Base-by-base conservation (phyloP, 2,113 vertebrate genomes). In the Pterocles orientalis region DNA sequence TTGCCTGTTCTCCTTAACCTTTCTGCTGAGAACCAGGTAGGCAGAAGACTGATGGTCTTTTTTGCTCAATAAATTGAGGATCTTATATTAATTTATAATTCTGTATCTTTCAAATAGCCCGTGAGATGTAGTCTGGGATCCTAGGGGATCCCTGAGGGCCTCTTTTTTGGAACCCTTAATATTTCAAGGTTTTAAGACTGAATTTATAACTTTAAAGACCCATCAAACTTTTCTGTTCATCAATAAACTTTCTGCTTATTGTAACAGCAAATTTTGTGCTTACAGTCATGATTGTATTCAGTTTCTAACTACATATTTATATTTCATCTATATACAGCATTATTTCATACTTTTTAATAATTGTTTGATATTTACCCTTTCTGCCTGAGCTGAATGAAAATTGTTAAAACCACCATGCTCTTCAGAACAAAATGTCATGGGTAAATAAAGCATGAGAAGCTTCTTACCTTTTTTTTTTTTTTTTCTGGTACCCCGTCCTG, bases 401-500 rank as follows among this genome's bases (percentile, higher is more conserved):
- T 82, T 64, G 43, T n/a, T 45, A 50, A 90, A 85, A 14, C 2
- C 3, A 64, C 2, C 4, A 36, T 24, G 5, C 1, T 76, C 4
- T 82, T 71, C 53, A 71, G 43, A 88, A 82, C 25, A 82, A 82
- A 81, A 60, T 31, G 39, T 20, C 2, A 1, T 71, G 10, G 6
- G 8, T 76, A 93, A 79, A 58, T 53, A 82, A 85, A 85, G 1
- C 11, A 70, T 21, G 7, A 58, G 51, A 11, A 47, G 2, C 2
- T 50, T 47, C 3, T 3, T 8, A 41, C 10, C 16, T 29, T 36
- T 43, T 18, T 17, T 18, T 6, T 31, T 29, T 62, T 41, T 29
- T 16, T 34, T 16, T 6, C 10, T 14, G 1, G 3, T 50, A 28
- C 4, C 0, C 14, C 1, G 7, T 72, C 11, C 7, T 34, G 36